Conservation (phyloP, 2,113 vertebrate species). For the Plestiodon gilberti region DNA sequence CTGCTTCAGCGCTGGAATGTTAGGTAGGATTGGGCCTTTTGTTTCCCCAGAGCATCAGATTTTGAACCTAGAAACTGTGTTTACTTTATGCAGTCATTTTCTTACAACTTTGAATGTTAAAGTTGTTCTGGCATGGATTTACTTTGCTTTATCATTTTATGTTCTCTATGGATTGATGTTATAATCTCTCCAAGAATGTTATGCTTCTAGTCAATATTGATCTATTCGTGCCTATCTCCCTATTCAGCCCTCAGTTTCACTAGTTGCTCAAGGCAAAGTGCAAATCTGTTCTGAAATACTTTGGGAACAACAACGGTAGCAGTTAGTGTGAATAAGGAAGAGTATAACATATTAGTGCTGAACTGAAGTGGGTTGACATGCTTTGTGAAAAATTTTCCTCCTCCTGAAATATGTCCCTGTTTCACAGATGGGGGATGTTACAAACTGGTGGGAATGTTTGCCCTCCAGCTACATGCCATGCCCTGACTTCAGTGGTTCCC, state of each 20-base stretch:
- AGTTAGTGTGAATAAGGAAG: background rate
- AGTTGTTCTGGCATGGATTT: background rate
- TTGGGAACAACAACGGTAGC: accelerated
- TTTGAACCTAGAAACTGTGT: background rate
- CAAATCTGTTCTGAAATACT: background rate
- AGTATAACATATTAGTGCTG: accelerated
- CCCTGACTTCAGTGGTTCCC: background rate
- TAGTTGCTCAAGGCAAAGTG: background rate
- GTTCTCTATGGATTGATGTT: background rate
- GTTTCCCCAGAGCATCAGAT: background rate
- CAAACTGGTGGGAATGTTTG: background rate
- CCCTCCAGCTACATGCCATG: background rate
- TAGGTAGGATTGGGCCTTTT: too few relatives aligned
- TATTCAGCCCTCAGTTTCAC: background rate
- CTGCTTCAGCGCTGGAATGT: too few relatives aligned
- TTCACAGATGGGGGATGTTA: background rate
- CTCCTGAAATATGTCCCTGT: background rate
- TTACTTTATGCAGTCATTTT: background rate
- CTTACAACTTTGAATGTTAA: background rate
- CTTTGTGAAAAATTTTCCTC: background rate
- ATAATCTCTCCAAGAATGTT: background rate
- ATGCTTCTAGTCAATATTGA: accelerated
- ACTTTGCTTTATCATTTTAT: background rate
- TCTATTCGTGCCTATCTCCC: background rate
- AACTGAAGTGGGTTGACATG: background rate